phyloP scores from a whole-genome alignment of 2,797 vertebrate genomes.

The Podarcis siculus region DNA sequence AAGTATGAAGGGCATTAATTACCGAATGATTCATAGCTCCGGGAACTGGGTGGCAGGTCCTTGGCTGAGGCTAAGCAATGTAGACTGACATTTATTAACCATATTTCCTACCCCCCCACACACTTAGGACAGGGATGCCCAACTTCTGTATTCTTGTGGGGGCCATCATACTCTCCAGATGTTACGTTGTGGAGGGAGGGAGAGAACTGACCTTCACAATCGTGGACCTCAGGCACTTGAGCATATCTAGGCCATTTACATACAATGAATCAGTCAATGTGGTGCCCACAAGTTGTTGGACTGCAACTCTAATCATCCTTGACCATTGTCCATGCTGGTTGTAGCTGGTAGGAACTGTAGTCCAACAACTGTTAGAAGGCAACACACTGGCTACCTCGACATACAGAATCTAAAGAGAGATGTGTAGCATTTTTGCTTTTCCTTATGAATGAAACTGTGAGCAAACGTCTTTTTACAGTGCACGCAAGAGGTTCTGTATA shows the following conservation, averaged over 20 bases:
- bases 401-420: not conserved
- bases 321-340: too few relatives aligned
- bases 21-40: conserved; percentile 6
- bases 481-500: conserved; percentile 7
- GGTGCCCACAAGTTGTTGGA: too few relatives aligned
- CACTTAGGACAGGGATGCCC: not conserved
- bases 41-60: not conserved
- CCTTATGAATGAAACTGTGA: too few relatives aligned
- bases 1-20: not conserved
- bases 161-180: not conserved
- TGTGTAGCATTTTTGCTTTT: not conserved
- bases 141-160: not conserved
- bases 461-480: not conserved
- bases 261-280: too few relatives aligned
- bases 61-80: not conserved
- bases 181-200: too few relatives aligned
- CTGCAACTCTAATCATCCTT: too few relatives aligned
- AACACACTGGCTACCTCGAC: too few relatives aligned
- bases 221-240: not conserved
- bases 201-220: not conserved
- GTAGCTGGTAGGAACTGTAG: too few relatives aligned
- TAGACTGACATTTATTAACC: not conserved
- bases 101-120: accelerated
- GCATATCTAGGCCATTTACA: not conserved
- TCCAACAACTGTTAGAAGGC: too few relatives aligned